phyloP scores from a whole-genome alignment of 2,888 invertebrate species.

The Sinhomidia bicolor region DNA sequence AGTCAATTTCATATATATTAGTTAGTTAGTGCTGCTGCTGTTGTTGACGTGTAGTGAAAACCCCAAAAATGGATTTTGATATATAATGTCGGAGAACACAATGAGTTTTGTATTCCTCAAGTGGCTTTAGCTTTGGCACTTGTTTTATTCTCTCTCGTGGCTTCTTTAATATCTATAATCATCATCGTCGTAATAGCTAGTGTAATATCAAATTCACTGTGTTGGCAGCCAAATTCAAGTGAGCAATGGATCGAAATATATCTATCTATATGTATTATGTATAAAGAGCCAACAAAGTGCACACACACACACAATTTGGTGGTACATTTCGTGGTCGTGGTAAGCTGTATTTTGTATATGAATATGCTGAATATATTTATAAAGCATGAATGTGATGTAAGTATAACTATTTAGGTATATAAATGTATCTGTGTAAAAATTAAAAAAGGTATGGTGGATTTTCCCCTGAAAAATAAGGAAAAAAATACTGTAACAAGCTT shows the following conservation, averaged over 20 bases:
- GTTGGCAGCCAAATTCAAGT: not conserved
- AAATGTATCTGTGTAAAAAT: not conserved
- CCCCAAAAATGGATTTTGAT: slow-evolving; percentile 31
- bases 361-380: not conserved
- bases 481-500: slow-evolving; percentile 56
- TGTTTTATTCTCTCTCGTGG: slow-evolving; percentile 22
- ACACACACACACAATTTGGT: slow-evolving; percentile 7
- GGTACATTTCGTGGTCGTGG: slow-evolving; percentile 59
- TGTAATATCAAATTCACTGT: slow-evolving; percentile 40
- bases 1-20: not conserved
- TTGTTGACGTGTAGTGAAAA: slow-evolving; percentile 27
- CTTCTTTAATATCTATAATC: slow-evolving; percentile 57
- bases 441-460: not conserved
- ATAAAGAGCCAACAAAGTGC: slow-evolving; percentile 16
- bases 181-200: slow-evolving; percentile 54
- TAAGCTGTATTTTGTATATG: not conserved
- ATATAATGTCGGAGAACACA: not conserved
- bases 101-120: slow-evolving; percentile 28
- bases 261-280: too few species aligned
- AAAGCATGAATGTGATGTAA: not conserved
- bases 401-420: not conserved
- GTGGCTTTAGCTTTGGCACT: slow-evolving; percentile 40
- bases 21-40: too few species aligned
- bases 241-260: not conserved
- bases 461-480: slow-evolving; percentile 26